Conservation (phyloP, 1,140 invertebrate genomes). For the Pogonomyrmex californicus region DNA sequence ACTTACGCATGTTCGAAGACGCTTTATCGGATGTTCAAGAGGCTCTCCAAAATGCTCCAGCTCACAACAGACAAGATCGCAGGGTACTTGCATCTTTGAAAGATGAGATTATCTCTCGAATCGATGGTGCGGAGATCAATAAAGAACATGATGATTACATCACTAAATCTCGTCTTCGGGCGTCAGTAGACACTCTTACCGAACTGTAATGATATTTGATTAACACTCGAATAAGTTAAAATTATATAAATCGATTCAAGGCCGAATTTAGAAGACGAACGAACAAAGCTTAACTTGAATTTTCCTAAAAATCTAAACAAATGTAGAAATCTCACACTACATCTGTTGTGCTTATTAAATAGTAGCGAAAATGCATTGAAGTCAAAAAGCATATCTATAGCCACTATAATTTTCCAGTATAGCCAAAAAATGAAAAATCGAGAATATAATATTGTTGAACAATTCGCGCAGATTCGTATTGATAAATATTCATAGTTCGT, state of each 20-base stretch:
- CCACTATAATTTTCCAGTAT: not conserved
- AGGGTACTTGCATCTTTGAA: slow-evolving; percentile 89
- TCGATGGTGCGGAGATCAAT: slow-evolving; percentile 81
- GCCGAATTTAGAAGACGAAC: not conserved
- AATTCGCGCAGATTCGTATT: not conserved
- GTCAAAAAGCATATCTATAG: not conserved
- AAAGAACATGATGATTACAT: slow-evolving; percentile 72
- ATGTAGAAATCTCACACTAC: not conserved
- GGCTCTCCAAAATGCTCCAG: slow-evolving; percentile 90
- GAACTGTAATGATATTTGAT: slow-evolving; percentile 81
- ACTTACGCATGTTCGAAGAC: slow-evolving; percentile 88
- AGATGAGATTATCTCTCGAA: slow-evolving; percentile 89
- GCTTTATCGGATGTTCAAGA: slow-evolving; percentile 91
- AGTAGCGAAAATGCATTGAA: not conserved
- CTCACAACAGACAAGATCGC: slow-evolving; percentile 90
- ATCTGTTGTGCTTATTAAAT: not conserved
- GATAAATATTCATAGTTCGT: slow-evolving; percentile 1
- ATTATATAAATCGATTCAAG: not conserved
- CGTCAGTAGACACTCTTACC: slow-evolving; percentile 87
- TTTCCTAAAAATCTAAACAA: not conserved
- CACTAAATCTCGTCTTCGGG: slow-evolving; percentile 78
- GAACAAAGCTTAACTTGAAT: slow-evolving; percentile 13
- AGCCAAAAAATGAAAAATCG: not conserved
- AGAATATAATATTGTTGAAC: slow-evolving; percentile 21
- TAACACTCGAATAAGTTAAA: slow-evolving; percentile 30